These are phyloP conservation scores for Seira ritae DNA, from an alignment of 2,888 invertebrate species.

Conservation along the genomic window DNA sequence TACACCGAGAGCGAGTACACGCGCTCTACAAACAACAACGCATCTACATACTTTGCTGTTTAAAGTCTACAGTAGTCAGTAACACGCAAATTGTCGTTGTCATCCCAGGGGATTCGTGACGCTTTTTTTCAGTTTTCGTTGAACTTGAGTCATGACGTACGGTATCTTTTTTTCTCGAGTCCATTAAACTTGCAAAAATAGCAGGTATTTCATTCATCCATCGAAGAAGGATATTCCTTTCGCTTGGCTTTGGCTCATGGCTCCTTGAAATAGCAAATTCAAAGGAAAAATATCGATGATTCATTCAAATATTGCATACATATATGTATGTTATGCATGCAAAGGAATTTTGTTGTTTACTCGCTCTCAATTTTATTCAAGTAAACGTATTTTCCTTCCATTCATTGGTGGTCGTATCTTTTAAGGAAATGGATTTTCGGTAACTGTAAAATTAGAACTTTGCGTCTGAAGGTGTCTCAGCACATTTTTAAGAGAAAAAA, in stretches of 20 bases:
- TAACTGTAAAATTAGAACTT: slow-evolving; percentile 61
- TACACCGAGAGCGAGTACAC: no score
- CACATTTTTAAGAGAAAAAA: neutral
- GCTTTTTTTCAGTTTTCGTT: slow-evolving; percentile 27
- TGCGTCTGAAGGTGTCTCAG: slow-evolving; percentile 10
- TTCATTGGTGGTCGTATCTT: slow-evolving; percentile 23
- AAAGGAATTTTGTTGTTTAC: slow-evolving; percentile 38
- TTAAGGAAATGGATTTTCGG: slow-evolving; percentile 59
- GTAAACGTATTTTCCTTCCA: slow-evolving; percentile 13
- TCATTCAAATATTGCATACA: no score
- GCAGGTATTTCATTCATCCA: neutral
- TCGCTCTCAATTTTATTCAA: slow-evolving; percentile 37
- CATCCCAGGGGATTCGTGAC: no score
- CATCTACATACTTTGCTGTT: no score
- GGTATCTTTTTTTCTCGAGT: slow-evolving; percentile 10
- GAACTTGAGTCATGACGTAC: slow-evolving; percentile 54
- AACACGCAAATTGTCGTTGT: no score
- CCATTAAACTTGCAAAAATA: slow-evolving; percentile 10
- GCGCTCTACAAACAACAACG: no score
- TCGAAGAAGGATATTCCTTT: neutral
- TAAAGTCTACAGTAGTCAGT: no score
- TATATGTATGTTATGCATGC: no score
- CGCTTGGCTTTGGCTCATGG: no score
- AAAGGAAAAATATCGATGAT: slow-evolving; percentile 27
- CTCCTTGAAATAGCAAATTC: no score